These are phyloP conservation scores for Anodontia alba DNA, from an alignment of 2,888 invertebrate species.

Conservation along the genomic window DNA sequence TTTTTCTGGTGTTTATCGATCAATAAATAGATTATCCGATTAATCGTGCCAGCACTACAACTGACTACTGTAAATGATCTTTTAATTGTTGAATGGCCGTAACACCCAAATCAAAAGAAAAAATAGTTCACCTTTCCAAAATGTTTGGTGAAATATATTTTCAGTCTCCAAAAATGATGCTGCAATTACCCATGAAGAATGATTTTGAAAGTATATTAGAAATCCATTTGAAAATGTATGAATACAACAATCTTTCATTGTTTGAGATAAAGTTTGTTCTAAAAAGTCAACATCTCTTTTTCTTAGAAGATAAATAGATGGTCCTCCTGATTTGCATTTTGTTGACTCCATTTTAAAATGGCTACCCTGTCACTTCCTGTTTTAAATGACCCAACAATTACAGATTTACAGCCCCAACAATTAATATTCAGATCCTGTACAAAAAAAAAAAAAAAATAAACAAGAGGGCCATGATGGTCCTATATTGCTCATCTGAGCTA, in stretches of 20 bases:
- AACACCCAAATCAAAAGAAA: neutral
- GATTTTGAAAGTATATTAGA: neutral
- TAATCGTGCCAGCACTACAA: too few species aligned
- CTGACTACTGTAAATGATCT: neutral
- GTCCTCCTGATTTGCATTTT: neutral
- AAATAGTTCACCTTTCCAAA: neutral
- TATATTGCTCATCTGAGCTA: too few species aligned
- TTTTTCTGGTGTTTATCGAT: too few species aligned
- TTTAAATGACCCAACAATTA: neutral
- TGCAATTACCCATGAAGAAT: neutral
- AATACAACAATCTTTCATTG: neutral
- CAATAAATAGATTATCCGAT: too few species aligned
- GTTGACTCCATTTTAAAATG: neutral
- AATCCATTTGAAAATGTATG: neutral
- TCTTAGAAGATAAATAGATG: neutral
- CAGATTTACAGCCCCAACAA: neutral
- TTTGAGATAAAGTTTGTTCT: neutral
- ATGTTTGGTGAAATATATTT: neutral
- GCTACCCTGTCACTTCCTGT: neutral
- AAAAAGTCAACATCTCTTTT: neutral
- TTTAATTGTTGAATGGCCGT: neutral
- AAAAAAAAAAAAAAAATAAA: neutral
- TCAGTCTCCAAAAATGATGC: neutral
- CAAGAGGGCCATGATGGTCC: too few species aligned
- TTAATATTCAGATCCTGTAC: neutral